Evolutionary conservation across 2,888 invertebrate species (phyloP).

Genomic region (Drosophila kanekoi): DNA sequence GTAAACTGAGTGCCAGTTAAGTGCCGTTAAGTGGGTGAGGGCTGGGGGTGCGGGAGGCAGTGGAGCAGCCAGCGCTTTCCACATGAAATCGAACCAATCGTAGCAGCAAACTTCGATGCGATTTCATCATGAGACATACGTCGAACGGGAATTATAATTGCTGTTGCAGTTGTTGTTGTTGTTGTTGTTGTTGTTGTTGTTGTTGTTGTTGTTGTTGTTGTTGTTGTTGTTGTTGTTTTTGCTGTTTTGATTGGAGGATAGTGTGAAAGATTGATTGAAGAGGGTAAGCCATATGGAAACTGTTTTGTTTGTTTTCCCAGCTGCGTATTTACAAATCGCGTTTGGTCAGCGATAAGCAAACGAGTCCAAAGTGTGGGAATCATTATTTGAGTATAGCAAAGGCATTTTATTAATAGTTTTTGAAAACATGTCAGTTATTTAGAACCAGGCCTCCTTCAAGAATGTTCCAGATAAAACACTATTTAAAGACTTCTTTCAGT

Average conservation of each 20-base stretch:
- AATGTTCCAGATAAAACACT: no score
- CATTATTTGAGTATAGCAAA: slow-evolving; percentile 2
- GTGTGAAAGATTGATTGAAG: slow-evolving; percentile 8
- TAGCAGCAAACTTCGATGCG: slow-evolving; percentile 10
- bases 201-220: slow-evolving; percentile 11
- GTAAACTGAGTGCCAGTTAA: slow-evolving; percentile 27
- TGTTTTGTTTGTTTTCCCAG: slow-evolving; percentile 36
- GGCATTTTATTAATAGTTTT: slow-evolving; percentile 4
- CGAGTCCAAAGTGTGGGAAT: slow-evolving; percentile 19
- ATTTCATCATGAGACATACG: slow-evolving; percentile 33
- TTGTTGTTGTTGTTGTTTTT: slow-evolving; percentile 6
- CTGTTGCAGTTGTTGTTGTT: slow-evolving; percentile 5
- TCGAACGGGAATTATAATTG: slow-evolving; percentile 7
- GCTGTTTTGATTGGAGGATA: slow-evolving; percentile 26
- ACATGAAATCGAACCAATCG: slow-evolving; percentile 31
- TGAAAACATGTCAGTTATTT: neutral
- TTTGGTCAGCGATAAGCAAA: slow-evolving; percentile 41
- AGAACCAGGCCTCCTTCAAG: neutral
- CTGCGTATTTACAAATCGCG: slow-evolving; percentile 32
- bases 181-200: slow-evolving; percentile 9
- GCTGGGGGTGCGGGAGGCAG: neutral
- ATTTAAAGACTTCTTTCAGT: no score
- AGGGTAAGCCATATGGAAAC: slow-evolving; percentile 35
- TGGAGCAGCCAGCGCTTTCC: slow-evolving; percentile 18
- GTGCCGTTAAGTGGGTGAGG: neutral